Conservation (phyloP, 1,140 invertebrate species). For the Neocloeon triangulifer region DNA sequence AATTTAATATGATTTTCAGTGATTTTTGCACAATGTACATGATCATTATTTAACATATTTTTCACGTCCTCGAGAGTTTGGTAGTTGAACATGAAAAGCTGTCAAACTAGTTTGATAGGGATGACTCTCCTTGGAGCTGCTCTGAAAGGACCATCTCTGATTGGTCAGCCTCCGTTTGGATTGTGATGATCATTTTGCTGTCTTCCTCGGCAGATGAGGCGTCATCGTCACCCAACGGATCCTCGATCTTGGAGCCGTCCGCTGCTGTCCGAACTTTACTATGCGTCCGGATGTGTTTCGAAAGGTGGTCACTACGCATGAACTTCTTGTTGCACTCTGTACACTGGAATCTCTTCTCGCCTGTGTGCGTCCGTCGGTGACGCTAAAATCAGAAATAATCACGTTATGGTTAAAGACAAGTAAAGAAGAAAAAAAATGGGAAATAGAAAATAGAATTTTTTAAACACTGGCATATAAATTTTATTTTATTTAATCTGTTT, state of each 20-base stretch:
- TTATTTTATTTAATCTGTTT: conserved; percentile 5
- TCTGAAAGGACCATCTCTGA: conserved; percentile 14
- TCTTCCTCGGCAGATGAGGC: conserved; percentile 37
- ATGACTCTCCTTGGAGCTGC: conserved; percentile 9
- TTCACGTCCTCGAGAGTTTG: too few species aligned
- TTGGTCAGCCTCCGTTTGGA: conserved; percentile 15
- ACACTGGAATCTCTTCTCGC: conserved; percentile 74
- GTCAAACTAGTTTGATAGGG: conserved; percentile 8
- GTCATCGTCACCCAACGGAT: too few species aligned
- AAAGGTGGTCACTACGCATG: conserved; percentile 70
- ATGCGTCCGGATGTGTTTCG: conserved; percentile 73
- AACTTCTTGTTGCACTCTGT: conserved; percentile 63
- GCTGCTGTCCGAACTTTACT: conserved; percentile 29
- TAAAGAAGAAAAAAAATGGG: too few species aligned
- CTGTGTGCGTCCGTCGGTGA: conserved; percentile 70
- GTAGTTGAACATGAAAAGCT: too few species aligned
- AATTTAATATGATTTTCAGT: too few species aligned
- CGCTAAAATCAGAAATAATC: conserved; percentile 26
- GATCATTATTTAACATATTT: too few species aligned
- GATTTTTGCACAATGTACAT: too few species aligned
- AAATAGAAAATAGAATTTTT: too few species aligned
- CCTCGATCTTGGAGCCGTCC: too few species aligned
- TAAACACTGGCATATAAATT: conserved; percentile 3
- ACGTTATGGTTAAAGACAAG: too few species aligned
- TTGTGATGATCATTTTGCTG: conserved; percentile 35